A percentile compares a stretch with the other conserved stretches of the same genome.
Conservation (phyloP, 64 coral and sea anemone species). For the Pachyseris speciosa region DNA sequence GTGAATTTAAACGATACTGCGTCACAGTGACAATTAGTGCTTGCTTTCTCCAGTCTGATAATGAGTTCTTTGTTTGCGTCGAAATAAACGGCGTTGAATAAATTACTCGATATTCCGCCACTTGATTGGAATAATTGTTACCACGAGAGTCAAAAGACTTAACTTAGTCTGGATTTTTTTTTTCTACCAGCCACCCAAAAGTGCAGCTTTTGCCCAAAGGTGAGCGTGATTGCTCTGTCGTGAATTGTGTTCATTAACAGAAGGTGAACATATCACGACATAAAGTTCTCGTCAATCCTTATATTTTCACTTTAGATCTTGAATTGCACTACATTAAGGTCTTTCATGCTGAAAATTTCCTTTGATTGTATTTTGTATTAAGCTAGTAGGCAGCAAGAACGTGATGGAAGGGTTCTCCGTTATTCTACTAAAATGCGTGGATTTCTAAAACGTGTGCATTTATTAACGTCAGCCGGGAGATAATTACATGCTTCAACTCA, state of each 20-base stretch:
- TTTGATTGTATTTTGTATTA: not conserved
- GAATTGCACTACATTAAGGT: not conserved
- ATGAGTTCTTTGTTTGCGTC: conserved; percentile 34
- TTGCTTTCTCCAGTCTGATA: not conserved
- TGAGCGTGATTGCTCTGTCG: not conserved
- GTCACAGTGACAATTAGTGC: conserved; percentile 13
- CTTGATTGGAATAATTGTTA: conserved; percentile 16
- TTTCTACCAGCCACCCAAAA: not conserved
- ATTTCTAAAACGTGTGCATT: not conserved
- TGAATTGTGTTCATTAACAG: not conserved
- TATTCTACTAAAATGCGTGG: not conserved
- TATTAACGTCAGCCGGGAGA: not conserved
- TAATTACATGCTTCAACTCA: not conserved
- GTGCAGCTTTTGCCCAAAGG: not conserved
- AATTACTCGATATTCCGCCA: not conserved
- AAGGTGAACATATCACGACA: not conserved
- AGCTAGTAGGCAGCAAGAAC: not conserved
- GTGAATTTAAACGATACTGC: conserved; percentile 28
- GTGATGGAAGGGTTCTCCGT: not conserved
- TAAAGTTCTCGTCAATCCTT: not conserved
- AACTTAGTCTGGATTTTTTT: not conserved
- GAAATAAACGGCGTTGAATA: conserved; percentile 24
- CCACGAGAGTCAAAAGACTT: not conserved
- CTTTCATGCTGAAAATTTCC: not conserved
- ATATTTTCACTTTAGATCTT: not conserved